phyloP scores from a whole-genome alignment of 2,797 vertebrate genomes.

The Vipera latastei region DNA sequence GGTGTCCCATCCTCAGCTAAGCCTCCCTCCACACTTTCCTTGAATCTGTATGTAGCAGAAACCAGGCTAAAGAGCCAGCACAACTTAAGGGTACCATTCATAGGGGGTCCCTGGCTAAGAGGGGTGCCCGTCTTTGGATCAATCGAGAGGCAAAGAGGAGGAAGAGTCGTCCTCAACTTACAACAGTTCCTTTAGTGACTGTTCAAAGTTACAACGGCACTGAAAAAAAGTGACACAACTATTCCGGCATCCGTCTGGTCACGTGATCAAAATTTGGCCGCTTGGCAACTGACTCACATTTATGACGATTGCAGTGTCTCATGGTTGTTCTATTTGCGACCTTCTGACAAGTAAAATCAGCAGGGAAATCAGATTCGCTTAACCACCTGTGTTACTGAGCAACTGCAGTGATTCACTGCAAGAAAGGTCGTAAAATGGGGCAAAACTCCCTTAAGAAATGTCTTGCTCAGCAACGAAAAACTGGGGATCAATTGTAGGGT shows the following conservation, averaged over 20 bases:
- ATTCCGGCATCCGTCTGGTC: no score
- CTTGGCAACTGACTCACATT: no score
- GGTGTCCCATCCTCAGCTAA: neutral
- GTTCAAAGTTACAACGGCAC: no score
- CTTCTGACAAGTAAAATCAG: neutral
- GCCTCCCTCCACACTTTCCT: neutral
- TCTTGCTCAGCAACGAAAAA: neutral
- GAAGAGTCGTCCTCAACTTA: neutral
- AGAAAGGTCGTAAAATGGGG: neutral
- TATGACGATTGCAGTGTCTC: no score
- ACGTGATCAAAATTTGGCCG: no score
- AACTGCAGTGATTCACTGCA: neutral
- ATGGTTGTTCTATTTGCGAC: no score
- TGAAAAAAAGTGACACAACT: no score
- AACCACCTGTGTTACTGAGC: no score
- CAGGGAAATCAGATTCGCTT: neutral
- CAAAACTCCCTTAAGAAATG: neutral
- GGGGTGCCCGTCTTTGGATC: neutral
- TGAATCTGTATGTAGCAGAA: neutral
- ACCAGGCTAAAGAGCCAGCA: neutral
- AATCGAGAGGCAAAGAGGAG: neutral
- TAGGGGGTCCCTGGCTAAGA: neutral
- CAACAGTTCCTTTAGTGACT: no score
- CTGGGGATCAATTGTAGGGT: neutral
- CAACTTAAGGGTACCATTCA: neutral